Percentiles rank a stretch among this genome's conserved stretches.
Conservation (phyloP, 2,797 vertebrate species). For the Betta splendens region DNA sequence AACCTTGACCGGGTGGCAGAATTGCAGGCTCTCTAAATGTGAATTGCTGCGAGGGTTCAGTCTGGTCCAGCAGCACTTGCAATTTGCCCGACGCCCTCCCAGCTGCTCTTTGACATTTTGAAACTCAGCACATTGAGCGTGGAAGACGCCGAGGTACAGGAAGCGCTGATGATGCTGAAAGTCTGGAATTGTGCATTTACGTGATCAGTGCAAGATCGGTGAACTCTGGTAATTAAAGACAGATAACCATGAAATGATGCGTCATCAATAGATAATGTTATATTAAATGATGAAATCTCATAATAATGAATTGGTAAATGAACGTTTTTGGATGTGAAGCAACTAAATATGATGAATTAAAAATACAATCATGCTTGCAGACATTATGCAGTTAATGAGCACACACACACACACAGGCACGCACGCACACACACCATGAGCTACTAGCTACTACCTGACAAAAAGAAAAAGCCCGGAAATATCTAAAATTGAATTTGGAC, state of each 20-base stretch:
- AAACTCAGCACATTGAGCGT: not conserved
- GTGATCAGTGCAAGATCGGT: too few relatives aligned
- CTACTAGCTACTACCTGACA: not conserved
- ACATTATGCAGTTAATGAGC: not conserved
- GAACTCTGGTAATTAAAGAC: too few relatives aligned
- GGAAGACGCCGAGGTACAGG: not conserved
- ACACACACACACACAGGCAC: too few relatives aligned
- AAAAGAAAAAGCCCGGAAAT: conserved; percentile 10
- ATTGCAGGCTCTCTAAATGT: not conserved
- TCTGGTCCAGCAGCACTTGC: not conserved
- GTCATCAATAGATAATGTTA: too few relatives aligned
- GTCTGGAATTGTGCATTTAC: too few relatives aligned
- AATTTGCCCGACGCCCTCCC: not conserved
- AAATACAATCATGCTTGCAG: not conserved
- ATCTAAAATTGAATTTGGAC: conserved; percentile 38
- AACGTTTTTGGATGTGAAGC: too few relatives aligned
- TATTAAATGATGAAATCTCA: too few relatives aligned
- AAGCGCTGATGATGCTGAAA: not conserved
- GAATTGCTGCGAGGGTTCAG: not conserved
- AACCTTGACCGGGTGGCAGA: not conserved
- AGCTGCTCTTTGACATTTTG: conserved; percentile 1
- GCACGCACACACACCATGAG: too few relatives aligned
- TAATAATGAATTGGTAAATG: too few relatives aligned
- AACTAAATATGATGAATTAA: too few relatives aligned
- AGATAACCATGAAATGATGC: too few relatives aligned